Evolutionary conservation across 1,140 invertebrate genomes (phyloP).

Genomic region (Hormaphis cornu): DNA sequence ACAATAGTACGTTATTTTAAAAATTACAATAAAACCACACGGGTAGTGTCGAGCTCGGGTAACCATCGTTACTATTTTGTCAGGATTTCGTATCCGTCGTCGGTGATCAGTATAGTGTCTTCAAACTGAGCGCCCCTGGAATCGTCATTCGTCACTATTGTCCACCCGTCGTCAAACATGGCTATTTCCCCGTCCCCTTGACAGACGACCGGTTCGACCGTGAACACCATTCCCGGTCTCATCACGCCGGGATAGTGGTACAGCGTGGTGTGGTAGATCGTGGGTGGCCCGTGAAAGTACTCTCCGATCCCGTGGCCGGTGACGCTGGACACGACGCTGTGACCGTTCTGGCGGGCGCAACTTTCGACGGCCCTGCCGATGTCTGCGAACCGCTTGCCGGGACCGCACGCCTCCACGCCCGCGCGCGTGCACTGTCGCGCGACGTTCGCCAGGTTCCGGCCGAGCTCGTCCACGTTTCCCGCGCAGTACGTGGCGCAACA

Average conservation of each 20-base stretch:
- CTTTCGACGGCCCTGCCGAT: slow-evolving; percentile 53
- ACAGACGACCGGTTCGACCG: slow-evolving; percentile 81
- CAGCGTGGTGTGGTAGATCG: slow-evolving; percentile 62
- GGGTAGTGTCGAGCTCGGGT: no score
- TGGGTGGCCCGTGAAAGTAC: slow-evolving; percentile 86
- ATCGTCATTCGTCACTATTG: slow-evolving; percentile 65
- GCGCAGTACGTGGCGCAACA: slow-evolving; percentile 79
- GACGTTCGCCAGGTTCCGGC: slow-evolving; percentile 55
- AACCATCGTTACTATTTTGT: slow-evolving; percentile 42
- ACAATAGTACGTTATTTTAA: no score
- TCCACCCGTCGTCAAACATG: slow-evolving; percentile 80
- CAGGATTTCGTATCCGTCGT: slow-evolving; percentile 59
- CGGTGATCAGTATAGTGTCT: slow-evolving; percentile 80
- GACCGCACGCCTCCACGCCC: slow-evolving; percentile 68
- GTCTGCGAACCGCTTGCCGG: slow-evolving; percentile 57
- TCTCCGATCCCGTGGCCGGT: slow-evolving; percentile 86
- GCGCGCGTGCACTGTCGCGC: slow-evolving; percentile 62
- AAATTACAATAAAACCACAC: no score
- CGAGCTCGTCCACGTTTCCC: slow-evolving; percentile 68
- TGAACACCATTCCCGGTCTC: slow-evolving; percentile 84
- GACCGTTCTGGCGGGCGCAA: slow-evolving; percentile 42
- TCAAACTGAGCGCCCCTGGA: slow-evolving; percentile 80
- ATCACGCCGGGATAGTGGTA: slow-evolving; percentile 54
- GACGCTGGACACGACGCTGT: slow-evolving; percentile 65
- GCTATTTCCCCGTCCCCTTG: slow-evolving; percentile 59